These are phyloP conservation scores for Apis dorsata DNA, from an alignment of 1,140 invertebrate genomes.

Conservation along the genomic window DNA sequence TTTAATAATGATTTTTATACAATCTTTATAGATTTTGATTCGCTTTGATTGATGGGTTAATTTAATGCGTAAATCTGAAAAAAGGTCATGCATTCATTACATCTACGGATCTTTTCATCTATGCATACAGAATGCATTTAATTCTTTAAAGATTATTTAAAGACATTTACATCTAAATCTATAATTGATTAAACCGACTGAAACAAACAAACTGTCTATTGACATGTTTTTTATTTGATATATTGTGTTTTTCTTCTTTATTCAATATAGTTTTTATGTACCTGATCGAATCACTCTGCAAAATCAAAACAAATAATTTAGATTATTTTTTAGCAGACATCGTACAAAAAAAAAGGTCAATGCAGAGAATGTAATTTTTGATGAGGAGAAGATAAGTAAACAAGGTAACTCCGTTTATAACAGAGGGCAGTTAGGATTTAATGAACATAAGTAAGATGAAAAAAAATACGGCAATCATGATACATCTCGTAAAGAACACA, in stretches of 20 bases:
- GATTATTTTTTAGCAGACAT: conserved; percentile 26
- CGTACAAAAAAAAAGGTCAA: conserved; percentile 43
- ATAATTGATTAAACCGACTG: conserved; percentile 46
- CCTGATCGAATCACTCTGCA: neutral
- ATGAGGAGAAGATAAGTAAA: conserved; percentile 49
- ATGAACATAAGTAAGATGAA: conserved; percentile 48
- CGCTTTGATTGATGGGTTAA: neutral
- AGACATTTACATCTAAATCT: conserved; percentile 18
- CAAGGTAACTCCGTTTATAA: conserved; percentile 44
- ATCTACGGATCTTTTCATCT: neutral
- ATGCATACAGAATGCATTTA: conserved; percentile 59
- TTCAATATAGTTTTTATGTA: conserved; percentile 9
- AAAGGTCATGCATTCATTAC: neutral
- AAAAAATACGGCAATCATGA: conserved; percentile 60
- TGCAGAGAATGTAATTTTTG: conserved; percentile 37
- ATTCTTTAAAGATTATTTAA: conserved; percentile 10
- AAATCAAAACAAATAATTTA: conserved; percentile 12
- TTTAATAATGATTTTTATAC: neutral
- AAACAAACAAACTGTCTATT: neutral
- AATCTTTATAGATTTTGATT: neutral
- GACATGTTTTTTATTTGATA: conserved; percentile 8
- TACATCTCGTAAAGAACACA: conserved; percentile 51
- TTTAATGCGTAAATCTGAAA: neutral
- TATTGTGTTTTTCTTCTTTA: neutral
- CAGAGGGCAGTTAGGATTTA: conserved; percentile 46